A percentile compares a stretch with the other conserved stretches of the same genome.
Evolutionary conservation across 2,797 vertebrate species (phyloP).

Genomic region (Varecia variegata): DNA sequence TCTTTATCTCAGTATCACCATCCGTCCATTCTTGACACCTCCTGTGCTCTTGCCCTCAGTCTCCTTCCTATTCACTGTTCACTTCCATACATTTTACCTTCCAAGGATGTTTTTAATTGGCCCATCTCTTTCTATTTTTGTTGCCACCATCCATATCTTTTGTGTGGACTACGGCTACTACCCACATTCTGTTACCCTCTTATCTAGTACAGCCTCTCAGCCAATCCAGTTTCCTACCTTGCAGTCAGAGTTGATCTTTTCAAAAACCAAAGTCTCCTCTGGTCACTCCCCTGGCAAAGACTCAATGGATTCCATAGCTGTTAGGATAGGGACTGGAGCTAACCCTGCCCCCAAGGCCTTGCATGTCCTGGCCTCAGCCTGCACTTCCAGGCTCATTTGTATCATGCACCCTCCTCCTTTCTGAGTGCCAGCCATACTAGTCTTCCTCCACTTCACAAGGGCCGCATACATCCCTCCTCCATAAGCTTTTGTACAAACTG

Average conservation of each 20-base stretch:
- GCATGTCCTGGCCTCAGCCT: background rate
- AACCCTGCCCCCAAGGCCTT: background rate
- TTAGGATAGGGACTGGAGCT: background rate
- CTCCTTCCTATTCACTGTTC: background rate
- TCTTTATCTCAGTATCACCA: background rate
- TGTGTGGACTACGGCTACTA: background rate
- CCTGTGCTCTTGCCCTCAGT: background rate
- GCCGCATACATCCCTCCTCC: background rate
- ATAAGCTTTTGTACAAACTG: background rate
- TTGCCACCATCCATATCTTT: background rate
- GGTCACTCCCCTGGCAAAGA: background rate
- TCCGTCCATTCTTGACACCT: background rate
- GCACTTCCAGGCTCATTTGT: background rate
- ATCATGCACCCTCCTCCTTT: background rate
- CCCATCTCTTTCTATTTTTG: background rate
- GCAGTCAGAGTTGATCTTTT: background rate
- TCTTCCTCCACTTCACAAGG: background rate
- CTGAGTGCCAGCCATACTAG: background rate
- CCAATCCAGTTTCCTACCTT: background rate
- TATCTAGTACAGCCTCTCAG: background rate
- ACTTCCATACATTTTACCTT: background rate
- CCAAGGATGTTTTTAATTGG: background rate
- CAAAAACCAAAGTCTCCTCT: background rate
- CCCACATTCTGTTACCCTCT: background rate
- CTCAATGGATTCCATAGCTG: background rate